Percentiles rank a stretch among this genome's conserved stretches.
Evolutionary conservation across 2,888 invertebrate species (phyloP).

Genomic region (Eilema sororculum): DNA sequence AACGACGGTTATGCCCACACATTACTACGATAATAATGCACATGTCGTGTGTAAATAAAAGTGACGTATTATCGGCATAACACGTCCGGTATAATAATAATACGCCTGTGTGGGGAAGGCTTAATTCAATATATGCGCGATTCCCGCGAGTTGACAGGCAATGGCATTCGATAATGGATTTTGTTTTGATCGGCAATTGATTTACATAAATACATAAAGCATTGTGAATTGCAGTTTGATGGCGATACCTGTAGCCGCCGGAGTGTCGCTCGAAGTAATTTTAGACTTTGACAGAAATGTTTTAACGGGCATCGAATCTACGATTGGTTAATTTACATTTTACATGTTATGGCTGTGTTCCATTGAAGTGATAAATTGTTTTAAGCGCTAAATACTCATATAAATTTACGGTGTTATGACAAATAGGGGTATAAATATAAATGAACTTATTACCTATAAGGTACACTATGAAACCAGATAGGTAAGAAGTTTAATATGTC

Average conservation of each 20-base stretch:
- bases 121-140: slow-evolving; percentile 10
- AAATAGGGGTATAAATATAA: background rate
- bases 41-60: no score
- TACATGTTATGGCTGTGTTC: slow-evolving; percentile 12
- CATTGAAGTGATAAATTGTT: background rate
- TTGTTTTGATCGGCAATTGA: slow-evolving; percentile 54
- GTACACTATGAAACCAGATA: background rate
- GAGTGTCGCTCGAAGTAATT: slow-evolving; percentile 33
- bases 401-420: background rate
- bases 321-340: slow-evolving; percentile 15
- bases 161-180: slow-evolving; percentile 60
- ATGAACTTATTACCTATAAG: background rate
- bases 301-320: slow-evolving; percentile 22
- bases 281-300: slow-evolving; percentile 36
- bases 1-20: no score
- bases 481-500: background rate
- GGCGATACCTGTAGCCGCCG: slow-evolving; percentile 30
- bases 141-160: slow-evolving; percentile 50
- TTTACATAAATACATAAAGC: slow-evolving; percentile 58
- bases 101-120: background rate
- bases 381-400: background rate
- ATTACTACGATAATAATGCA: no score
- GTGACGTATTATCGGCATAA: no score
- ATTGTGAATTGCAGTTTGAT: slow-evolving; percentile 37
- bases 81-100: no score